These are phyloP conservation scores for Mystacornis crossleyi DNA, from an alignment of 2,113 vertebrate species.

Conservation along the genomic window DNA sequence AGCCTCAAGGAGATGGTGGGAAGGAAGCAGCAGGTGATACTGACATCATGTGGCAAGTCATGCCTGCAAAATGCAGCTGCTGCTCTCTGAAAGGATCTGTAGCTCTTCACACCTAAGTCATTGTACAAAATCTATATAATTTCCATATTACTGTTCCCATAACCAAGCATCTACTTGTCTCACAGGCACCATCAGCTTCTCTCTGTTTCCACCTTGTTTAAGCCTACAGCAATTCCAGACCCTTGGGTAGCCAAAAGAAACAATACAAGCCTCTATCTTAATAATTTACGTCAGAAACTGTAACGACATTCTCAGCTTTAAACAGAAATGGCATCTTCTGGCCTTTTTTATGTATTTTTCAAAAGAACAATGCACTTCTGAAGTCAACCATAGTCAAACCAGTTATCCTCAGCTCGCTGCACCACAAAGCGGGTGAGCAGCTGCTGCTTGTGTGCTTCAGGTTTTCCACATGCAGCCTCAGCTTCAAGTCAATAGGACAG, in stretches of 20 bases:
- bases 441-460: not conserved
- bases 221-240: not conserved
- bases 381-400: not conserved
- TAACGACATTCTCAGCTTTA: not conserved
- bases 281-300: conserved; percentile 11
- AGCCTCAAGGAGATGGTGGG: not conserved
- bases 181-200: not conserved
- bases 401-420: not conserved
- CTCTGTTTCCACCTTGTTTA: not conserved
- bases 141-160: not conserved
- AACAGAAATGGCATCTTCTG: not conserved
- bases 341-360: not conserved
- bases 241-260: not conserved
- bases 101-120: not conserved
- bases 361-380: not conserved
- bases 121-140: not conserved
- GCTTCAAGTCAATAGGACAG: not conserved
- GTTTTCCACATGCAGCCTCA: not conserved
- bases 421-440: rapidly evolving
- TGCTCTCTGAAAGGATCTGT: not conserved
- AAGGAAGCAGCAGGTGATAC: not conserved
- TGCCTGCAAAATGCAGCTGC: not conserved
- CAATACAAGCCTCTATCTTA: not conserved
- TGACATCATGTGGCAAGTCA: not conserved
- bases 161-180: not conserved